Conservation (phyloP, 2,888 invertebrate species). For the Dicycla oo region DNA sequence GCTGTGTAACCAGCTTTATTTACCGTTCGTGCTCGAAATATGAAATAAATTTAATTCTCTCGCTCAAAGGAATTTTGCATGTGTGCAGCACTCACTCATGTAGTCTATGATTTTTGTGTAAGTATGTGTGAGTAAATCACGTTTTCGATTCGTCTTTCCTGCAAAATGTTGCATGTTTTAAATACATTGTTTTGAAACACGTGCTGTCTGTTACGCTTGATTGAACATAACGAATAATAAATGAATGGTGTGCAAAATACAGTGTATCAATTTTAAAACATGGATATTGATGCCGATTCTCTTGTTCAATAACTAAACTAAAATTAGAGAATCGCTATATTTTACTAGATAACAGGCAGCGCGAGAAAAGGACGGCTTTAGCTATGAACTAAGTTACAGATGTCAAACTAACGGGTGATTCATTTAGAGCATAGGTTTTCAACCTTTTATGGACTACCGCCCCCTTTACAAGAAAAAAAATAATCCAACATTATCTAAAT, state of each 20-base stretch:
- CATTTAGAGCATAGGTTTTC: too few relatives aligned
- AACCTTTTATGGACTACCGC: too few relatives aligned
- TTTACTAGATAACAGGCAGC: too few relatives aligned
- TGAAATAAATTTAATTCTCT: conserved; percentile 26
- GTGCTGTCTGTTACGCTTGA: conserved; percentile 19
- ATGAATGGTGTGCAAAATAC: conserved; percentile 3
- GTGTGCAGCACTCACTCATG: not conserved
- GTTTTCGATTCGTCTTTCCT: not conserved
- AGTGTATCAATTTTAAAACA: conserved; percentile 12
- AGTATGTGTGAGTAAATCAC: not conserved
- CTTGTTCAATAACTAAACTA: too few relatives aligned
- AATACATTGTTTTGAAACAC: conserved; percentile 25
- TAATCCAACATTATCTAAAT: too few relatives aligned
- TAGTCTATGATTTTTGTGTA: not conserved
- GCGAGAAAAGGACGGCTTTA: too few relatives aligned
- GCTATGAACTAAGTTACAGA: too few relatives aligned
- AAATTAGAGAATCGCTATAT: too few relatives aligned
- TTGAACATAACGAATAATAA: not conserved
- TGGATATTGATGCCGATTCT: not conserved
- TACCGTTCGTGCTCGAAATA: conserved; percentile 8
- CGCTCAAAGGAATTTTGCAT: conserved; percentile 29
- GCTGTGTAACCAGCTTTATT: conserved; percentile 32
- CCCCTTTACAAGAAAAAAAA: too few relatives aligned
- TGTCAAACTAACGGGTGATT: too few relatives aligned
- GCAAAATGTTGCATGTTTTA: conserved; percentile 32